Conservation (phyloP, 2,888 invertebrate species). For the Sphecodes monilicornis region DNA sequence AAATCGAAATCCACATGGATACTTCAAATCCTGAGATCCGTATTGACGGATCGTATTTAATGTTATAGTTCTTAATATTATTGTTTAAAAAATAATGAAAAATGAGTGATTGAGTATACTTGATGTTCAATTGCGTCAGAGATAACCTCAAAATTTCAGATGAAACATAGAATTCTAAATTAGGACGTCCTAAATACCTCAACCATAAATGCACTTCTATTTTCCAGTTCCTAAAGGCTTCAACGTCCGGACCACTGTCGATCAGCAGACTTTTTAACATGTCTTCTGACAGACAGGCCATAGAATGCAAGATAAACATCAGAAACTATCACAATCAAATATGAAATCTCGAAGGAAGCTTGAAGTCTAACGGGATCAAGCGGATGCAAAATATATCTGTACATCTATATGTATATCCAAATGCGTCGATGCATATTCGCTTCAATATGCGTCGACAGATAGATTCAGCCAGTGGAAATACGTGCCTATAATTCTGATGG, state of each 20-base stretch:
- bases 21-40: neutral
- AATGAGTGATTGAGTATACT: neutral
- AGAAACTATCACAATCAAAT: neutral
- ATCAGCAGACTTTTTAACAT: neutral
- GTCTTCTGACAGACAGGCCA: neutral
- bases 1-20: neutral
- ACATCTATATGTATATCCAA: conserved; percentile 12
- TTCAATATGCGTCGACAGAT: conserved; percentile 53
- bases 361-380: conserved; percentile 17
- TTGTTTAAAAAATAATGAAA: neutral
- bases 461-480: conserved; percentile 61
- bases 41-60: neutral
- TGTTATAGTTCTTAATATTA: neutral
- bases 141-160: neutral
- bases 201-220: conserved; percentile 7
- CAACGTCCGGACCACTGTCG: neutral
- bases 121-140: neutral
- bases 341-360: conserved; percentile 21
- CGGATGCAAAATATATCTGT: conserved; percentile 33
- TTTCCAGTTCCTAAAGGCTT: conserved; percentile 4
- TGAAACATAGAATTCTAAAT: neutral
- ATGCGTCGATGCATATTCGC: conserved; percentile 48
- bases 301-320: neutral
- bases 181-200: conserved; percentile 2
- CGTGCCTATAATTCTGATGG: conserved; percentile 70